Evolutionary conservation across 2,797 vertebrate species (phyloP).

Genomic region (Channallabes apus): DNA sequence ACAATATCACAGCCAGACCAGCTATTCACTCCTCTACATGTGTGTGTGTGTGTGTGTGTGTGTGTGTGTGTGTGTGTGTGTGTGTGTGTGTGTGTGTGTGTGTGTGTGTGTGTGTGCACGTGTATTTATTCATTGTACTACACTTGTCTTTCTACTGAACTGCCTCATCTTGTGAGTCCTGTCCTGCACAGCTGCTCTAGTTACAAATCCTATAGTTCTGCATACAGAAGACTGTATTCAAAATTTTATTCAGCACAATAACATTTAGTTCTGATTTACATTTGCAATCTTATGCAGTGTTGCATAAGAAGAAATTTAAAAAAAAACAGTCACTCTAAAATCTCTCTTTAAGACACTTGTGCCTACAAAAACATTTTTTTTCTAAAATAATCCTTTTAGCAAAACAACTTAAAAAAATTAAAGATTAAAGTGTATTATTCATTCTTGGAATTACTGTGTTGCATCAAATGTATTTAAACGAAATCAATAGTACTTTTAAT

Average conservation of each 20-base stretch:
- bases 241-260: not conserved
- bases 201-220: not conserved
- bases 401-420: not conserved
- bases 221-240: not conserved
- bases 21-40: not conserved
- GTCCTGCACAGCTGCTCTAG: not conserved
- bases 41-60: no score
- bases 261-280: not conserved
- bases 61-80: no score
- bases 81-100: no score
- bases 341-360: not conserved
- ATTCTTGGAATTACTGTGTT: not conserved
- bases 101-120: not conserved
- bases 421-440: not conserved
- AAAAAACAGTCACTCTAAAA: not conserved
- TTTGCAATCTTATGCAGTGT: not conserved
- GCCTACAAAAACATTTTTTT: not conserved
- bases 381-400: not conserved
- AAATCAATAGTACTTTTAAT: not conserved
- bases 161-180: not conserved
- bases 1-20: constrained; percentile 25
- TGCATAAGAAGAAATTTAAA: not conserved
- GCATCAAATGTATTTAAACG: not conserved
- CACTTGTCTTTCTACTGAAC: not conserved
- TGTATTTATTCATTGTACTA: not conserved